phyloP scores from a whole-genome alignment of 2,113 vertebrate genomes.

The Irena cyanogastra region DNA sequence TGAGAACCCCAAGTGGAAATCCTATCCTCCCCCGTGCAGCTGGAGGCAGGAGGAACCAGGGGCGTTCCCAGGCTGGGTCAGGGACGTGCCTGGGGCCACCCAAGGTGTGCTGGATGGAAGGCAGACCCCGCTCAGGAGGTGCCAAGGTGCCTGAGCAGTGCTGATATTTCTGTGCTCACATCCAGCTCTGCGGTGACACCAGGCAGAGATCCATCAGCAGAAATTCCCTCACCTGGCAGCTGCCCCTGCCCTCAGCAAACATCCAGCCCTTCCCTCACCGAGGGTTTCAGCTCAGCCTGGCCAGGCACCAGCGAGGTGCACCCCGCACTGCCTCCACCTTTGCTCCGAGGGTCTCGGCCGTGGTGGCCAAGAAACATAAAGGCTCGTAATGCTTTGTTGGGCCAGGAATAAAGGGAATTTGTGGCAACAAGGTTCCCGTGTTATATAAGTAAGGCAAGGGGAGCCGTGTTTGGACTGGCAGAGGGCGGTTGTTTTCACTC shows the following conservation, averaged over 20 bases:
- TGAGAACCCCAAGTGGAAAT: neutral
- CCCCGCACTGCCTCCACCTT: neutral
- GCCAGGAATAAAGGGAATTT: constrained; percentile 5
- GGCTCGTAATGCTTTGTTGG: neutral
- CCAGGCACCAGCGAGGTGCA: neutral
- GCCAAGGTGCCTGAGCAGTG: neutral
- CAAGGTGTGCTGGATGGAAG: neutral
- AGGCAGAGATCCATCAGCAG: neutral
- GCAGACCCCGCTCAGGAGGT: neutral
- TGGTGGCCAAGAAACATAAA: constrained; percentile 40
- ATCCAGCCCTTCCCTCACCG: neutral
- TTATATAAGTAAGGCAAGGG: constrained; percentile 33
- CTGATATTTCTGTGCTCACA: neutral
- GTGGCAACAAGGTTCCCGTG: constrained; percentile 42
- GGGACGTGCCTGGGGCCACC: neutral
- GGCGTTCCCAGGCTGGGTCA: neutral
- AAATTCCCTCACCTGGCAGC: neutral
- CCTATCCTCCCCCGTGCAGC: neutral
- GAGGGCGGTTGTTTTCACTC: constrained; percentile 45
- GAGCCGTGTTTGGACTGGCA: constrained; percentile 65
- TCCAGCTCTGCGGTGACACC: neutral
- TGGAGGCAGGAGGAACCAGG: neutral
- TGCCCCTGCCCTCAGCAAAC: neutral
- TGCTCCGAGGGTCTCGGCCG: neutral
- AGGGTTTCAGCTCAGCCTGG: neutral